Evolutionary conservation across 2,797 vertebrate genomes (phyloP).

Genomic region (Sebastes baramenuke): DNA sequence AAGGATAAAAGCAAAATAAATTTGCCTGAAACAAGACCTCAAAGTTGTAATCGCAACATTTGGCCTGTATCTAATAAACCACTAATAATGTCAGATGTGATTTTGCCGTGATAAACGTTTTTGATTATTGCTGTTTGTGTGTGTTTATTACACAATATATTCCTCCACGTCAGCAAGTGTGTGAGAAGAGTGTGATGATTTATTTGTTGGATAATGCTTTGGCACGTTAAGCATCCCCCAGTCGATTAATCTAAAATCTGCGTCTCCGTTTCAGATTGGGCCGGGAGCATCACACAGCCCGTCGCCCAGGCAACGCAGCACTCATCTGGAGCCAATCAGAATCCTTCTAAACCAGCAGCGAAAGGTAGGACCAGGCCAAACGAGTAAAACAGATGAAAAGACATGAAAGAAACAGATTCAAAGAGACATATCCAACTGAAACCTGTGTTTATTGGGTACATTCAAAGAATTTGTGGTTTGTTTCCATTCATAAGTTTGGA

Average conservation of each 20-base stretch:
- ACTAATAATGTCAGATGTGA: not conserved
- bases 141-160: slow-evolving; percentile 3
- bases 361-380: slow-evolving; percentile 80
- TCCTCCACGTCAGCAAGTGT: slow-evolving; percentile 9
- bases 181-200: not conserved
- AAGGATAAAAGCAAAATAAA: slow-evolving; percentile 4
- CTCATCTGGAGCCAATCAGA: slow-evolving; percentile 78
- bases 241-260: slow-evolving; percentile 37
- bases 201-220: slow-evolving; percentile 27
- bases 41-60: not conserved
- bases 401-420: slow-evolving; percentile 9
- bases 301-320: slow-evolving; percentile 74
- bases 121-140: slow-evolving; percentile 6
- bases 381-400: slow-evolving; percentile 37
- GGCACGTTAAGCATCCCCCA: not conserved
- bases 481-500: slow-evolving; percentile 30
- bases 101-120: not conserved
- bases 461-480: not conserved
- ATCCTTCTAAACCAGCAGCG: slow-evolving; percentile 56
- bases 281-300: slow-evolving; percentile 64
- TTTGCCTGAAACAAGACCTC: not conserved
- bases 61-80: not conserved
- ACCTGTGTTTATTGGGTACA: slow-evolving; percentile 27
- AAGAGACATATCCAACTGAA: not conserved
- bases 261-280: slow-evolving; percentile 83